Percentiles rank a stretch among this genome's conserved stretches.
These are phyloP conservation scores for Meriones unguiculatus DNA, from an alignment of 2,113 vertebrate species.

Conservation along the genomic window DNA sequence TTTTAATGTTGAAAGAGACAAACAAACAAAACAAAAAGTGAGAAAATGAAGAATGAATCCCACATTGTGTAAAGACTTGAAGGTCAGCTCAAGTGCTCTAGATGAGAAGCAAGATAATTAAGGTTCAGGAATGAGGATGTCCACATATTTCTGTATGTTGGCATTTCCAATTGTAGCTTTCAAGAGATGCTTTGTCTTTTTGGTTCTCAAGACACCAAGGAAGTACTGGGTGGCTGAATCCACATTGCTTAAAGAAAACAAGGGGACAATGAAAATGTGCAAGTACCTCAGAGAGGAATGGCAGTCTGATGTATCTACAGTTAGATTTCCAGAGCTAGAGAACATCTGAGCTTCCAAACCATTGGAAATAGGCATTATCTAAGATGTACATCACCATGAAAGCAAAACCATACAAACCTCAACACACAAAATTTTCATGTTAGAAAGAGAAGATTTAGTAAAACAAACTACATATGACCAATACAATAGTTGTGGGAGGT, in stretches of 20 bases:
- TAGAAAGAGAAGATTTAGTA: not conserved
- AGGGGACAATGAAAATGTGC: too few relatives aligned
- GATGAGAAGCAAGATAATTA: not conserved
- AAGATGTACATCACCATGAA: too few relatives aligned
- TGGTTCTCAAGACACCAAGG: not conserved
- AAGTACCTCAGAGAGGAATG: not conserved
- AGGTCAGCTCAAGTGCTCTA: not conserved
- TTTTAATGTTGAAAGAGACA: not conserved
- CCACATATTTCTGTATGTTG: not conserved
- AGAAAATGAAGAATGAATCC: not conserved
- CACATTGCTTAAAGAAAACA: not conserved
- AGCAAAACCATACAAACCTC: not conserved
- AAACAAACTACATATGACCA: not conserved
- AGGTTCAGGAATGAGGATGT: not conserved
- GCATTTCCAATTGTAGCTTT: too few relatives aligned
- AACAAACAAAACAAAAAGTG: not conserved
- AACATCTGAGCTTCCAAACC: not conserved
- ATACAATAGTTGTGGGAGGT: not conserved
- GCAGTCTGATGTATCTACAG: accelerated
- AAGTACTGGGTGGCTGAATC: not conserved
- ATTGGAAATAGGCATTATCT: not conserved
- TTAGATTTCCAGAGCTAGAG: accelerated
- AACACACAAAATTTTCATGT: not conserved
- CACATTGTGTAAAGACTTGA: not conserved
- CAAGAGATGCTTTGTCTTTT: not conserved